Percentiles rank a stretch among this genome's conserved stretches.
These are phyloP conservation scores for Sebastes oblongus DNA, from an alignment of 2,797 vertebrate species.

Conservation along the genomic window DNA sequence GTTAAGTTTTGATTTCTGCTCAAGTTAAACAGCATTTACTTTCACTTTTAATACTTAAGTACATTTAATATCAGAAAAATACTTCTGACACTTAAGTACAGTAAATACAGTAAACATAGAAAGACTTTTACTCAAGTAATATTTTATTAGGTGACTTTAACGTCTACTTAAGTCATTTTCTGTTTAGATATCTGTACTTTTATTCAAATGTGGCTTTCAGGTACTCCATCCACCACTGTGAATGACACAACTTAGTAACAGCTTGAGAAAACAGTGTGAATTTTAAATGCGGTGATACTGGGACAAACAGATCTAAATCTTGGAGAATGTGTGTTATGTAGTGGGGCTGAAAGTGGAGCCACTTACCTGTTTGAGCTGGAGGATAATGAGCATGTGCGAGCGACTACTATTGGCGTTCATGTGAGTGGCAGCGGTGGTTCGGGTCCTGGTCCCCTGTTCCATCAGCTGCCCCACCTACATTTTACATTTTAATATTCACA, in stretches of 20 bases:
- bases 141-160: too few species aligned
- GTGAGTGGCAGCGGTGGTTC: slow-evolving; percentile 88
- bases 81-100: too few species aligned
- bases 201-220: too few species aligned
- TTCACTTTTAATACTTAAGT: too few species aligned
- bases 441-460: slow-evolving; percentile 87
- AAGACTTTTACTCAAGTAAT: too few species aligned
- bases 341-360: background rate
- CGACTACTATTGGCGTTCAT: slow-evolving; percentile 91
- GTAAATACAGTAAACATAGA: too few species aligned
- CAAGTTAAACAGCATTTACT: too few species aligned
- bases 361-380: slow-evolving; percentile 87
- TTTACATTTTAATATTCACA: slow-evolving; percentile 23
- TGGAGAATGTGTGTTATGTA: background rate
- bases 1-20: too few species aligned
- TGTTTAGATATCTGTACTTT: accelerated
- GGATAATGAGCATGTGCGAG: slow-evolving; percentile 89
- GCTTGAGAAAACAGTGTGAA: background rate
- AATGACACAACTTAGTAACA: background rate
- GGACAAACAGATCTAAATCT: background rate
- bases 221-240: too few species aligned
- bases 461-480: slow-evolving; percentile 86
- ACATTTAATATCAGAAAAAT: too few species aligned
- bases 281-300: too few species aligned
- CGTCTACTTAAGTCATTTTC: too few species aligned